Evolutionary conservation across 2,797 vertebrate species (phyloP).

Genomic region (Aldrovandia affinis): DNA sequence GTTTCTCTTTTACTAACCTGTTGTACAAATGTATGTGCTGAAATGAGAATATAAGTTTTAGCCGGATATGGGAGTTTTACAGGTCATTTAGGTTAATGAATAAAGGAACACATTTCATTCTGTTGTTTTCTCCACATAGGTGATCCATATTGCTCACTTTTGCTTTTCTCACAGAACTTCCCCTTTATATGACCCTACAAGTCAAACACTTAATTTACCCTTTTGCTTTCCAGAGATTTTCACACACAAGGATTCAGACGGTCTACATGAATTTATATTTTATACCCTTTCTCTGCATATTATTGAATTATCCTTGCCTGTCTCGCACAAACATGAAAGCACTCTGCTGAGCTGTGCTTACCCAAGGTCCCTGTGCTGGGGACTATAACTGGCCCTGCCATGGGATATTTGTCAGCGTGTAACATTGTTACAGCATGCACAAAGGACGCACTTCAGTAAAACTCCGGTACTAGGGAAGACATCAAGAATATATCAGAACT

Average conservation of each 20-base stretch:
- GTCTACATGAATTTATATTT: not conserved
- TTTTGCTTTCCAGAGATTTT: not conserved
- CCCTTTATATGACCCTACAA: not conserved
- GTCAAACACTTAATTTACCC: not conserved
- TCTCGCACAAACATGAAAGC: not conserved
- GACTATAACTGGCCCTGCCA: not conserved
- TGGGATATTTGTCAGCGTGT: not conserved
- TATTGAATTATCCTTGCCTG: slow-evolving; percentile 4
- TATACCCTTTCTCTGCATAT: not conserved
- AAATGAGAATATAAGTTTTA: not conserved
- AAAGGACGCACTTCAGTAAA: too few relatives aligned
- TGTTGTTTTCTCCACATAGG: not conserved
- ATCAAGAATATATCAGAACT: not conserved
- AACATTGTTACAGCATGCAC: too few relatives aligned
- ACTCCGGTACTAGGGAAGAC: too few relatives aligned
- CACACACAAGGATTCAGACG: not conserved
- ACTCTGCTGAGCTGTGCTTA: not conserved
- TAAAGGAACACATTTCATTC: not conserved
- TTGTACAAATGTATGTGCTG: not conserved
- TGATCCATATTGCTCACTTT: not conserved
- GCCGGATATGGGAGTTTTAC: not conserved
- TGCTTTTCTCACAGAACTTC: not conserved
- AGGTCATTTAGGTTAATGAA: not conserved
- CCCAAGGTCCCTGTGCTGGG: not conserved
- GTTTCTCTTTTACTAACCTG: not conserved